Percentiles rank a stretch among this genome's conserved stretches.
Conservation (phyloP, 1,140 invertebrate species). For the Octopus bimaculoides region DNA sequence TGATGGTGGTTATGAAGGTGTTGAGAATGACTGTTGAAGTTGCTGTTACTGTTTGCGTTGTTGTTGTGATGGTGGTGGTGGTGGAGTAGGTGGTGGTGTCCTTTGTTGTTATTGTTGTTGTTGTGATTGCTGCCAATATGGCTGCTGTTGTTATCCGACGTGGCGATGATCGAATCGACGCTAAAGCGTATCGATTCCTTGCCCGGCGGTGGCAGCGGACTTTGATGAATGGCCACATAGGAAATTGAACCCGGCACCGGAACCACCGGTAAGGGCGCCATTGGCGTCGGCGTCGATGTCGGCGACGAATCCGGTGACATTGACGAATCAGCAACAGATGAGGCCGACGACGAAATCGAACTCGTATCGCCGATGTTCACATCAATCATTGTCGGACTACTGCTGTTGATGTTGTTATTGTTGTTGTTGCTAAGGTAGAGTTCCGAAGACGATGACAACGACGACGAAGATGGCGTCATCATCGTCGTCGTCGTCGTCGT, state of each 20-base stretch:
- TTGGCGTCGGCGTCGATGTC: not conserved
- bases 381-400: not conserved
- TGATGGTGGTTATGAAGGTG: not conserved
- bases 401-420: not conserved
- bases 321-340: not conserved
- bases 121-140: not conserved
- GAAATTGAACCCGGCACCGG: not conserved
- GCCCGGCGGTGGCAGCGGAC: not conserved
- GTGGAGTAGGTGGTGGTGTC: not conserved
- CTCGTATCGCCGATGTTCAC: not conserved
- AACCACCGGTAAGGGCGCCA: not conserved
- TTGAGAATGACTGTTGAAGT: not conserved
- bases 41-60: not conserved
- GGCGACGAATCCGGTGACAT: not conserved
- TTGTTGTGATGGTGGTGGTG: not conserved
- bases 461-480: too few relatives aligned
- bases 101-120: not conserved
- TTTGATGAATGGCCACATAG: not conserved
- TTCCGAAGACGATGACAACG: too few relatives aligned
- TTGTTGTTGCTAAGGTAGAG: not conserved
- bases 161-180: constrained; percentile 10
- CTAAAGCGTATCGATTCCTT: constrained; percentile 12
- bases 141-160: not conserved
- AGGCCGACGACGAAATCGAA: not conserved
- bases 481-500: too few relatives aligned